These are phyloP conservation scores for Paraescarpia echinospica DNA, from an alignment of 1,140 invertebrate genomes.

Conservation along the genomic window DNA sequence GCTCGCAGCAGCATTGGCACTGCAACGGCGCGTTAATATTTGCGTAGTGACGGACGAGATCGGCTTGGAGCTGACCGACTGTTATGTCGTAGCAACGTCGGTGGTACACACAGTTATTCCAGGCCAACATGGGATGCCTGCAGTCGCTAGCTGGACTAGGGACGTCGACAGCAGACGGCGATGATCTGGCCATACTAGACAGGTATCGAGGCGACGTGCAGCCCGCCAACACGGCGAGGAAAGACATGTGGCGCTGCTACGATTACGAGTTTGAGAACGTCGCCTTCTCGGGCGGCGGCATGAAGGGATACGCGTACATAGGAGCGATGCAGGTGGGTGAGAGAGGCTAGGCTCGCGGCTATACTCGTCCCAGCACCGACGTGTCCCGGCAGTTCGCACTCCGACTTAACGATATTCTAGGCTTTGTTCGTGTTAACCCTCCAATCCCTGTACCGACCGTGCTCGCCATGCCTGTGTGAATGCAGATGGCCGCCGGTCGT, in stretches of 20 bases:
- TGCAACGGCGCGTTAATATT: not conserved
- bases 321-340: slow-evolving; percentile 25
- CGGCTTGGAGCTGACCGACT: not conserved
- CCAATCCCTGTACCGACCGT: not conserved
- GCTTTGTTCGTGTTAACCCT: not conserved
- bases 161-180: not conserved
- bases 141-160: not conserved
- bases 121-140: not conserved
- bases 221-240: not conserved
- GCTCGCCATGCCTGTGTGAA: not conserved
- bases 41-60: not conserved
- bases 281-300: slow-evolving; percentile 29
- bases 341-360: not conserved
- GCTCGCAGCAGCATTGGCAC: not conserved
- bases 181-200: not conserved
- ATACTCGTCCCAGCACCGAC: not conserved
- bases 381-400: not conserved
- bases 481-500: not conserved
- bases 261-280: slow-evolving; percentile 30
- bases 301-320: slow-evolving; percentile 29
- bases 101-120: not conserved
- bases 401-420: not conserved
- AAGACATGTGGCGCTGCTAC: not conserved
- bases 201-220: not conserved
- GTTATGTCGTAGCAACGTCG: not conserved